These are phyloP conservation scores for Pteruthius melanotis DNA, from an alignment of 2,113 vertebrate species.

Conservation along the genomic window DNA sequence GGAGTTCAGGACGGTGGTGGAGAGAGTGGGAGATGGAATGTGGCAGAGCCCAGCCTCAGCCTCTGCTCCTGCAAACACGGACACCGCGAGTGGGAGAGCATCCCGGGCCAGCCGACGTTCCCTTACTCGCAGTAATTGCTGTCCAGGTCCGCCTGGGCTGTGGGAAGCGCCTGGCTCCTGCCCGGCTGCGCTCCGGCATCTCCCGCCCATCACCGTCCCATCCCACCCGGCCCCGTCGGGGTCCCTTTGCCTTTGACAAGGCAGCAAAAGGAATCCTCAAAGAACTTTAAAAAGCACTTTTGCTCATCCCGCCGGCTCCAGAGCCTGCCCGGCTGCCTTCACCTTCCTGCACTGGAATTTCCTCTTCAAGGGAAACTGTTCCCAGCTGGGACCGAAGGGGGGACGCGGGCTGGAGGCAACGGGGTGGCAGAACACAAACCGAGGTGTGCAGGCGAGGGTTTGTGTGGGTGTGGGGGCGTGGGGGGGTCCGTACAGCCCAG, in stretches of 20 bases:
- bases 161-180: background rate
- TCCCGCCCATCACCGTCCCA: accelerated
- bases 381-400: background rate
- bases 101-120: background rate
- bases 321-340: background rate
- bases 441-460: accelerated
- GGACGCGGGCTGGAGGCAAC: background rate
- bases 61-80: background rate
- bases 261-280: background rate
- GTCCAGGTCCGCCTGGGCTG: background rate
- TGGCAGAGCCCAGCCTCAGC: background rate
- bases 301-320: background rate
- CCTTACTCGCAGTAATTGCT: background rate
- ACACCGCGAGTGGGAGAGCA: background rate
- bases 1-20: background rate
- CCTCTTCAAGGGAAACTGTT: background rate
- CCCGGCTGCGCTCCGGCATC: background rate
- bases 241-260: background rate
- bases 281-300: conserved; percentile 29
- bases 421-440: background rate
- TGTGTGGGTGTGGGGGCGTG: too few species aligned
- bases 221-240: accelerated
- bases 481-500: background rate
- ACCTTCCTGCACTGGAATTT: background rate
- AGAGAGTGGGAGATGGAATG: background rate